Evolutionary conservation across 2,113 vertebrate species (phyloP).

Genomic region (Oryzias javanicus): DNA sequence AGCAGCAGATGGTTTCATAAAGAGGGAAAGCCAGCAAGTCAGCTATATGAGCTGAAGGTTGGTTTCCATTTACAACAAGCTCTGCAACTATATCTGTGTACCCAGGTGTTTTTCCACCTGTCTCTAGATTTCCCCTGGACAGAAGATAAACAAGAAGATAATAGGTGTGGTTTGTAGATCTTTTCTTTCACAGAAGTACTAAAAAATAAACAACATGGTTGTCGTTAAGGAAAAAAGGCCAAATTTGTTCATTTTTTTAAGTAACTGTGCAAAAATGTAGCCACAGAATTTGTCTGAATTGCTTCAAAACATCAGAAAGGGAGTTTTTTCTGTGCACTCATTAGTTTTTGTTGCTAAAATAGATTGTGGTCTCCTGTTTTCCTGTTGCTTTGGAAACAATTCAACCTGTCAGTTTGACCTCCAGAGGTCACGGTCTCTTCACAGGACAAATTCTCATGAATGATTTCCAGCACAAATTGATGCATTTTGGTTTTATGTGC

Average conservation of each 20-base stretch:
- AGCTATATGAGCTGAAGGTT: constrained; percentile 1
- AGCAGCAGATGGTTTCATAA: constrained; percentile 2
- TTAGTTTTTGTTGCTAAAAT: neutral
- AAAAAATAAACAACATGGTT: too few species aligned
- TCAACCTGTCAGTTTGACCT: neutral
- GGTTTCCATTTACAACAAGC: constrained; percentile 40
- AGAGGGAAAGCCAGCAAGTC: constrained; percentile 1
- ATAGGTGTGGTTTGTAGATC: neutral
- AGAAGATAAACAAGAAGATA: neutral
- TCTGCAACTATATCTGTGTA: constrained; percentile 12
- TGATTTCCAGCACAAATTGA: too few species aligned
- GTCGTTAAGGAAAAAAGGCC: too few species aligned
- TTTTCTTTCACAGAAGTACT: too few species aligned
- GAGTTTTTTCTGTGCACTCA: neutral
- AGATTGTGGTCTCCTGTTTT: constrained; percentile 1
- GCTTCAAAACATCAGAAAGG: too few species aligned
- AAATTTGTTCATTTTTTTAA: too few species aligned
- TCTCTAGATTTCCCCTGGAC: constrained; percentile 30
- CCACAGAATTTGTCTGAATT: too few species aligned
- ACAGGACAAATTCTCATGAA: too few species aligned
- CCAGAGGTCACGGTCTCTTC: too few species aligned
- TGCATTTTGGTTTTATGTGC: too few species aligned
- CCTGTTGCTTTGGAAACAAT: constrained; percentile 2
- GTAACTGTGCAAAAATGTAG: too few species aligned
- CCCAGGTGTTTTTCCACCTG: constrained; percentile 21